Conservation (phyloP, 2,888 invertebrate species). For the Drosophila colorata region DNA sequence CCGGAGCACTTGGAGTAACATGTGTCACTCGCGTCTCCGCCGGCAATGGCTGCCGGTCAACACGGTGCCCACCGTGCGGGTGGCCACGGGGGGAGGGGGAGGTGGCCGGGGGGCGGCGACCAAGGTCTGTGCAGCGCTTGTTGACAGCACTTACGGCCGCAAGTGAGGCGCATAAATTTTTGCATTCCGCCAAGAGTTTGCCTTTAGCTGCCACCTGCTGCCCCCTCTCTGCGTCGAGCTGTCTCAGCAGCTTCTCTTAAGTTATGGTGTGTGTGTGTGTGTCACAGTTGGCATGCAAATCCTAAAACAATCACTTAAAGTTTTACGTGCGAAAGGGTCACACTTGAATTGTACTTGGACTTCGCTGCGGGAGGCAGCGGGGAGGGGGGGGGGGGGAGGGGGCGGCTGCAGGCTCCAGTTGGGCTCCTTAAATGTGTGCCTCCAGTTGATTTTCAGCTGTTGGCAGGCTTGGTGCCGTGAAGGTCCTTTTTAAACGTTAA, state of each 20-base stretch:
- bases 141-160: constrained; percentile 70
- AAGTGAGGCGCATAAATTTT: constrained; percentile 61
- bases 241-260: constrained; percentile 22
- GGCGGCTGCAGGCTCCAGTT: not conserved
- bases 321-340: constrained; percentile 53
- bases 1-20: constrained; percentile 58
- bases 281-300: constrained; percentile 64
- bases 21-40: constrained; percentile 49
- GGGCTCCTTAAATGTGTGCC: not conserved
- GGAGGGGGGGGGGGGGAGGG: too few species aligned
- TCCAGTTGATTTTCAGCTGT: constrained; percentile 3
- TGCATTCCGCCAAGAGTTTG: constrained; percentile 33
- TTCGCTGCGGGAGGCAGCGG: not conserved
- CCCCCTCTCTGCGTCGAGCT: constrained; percentile 10
- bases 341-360: constrained; percentile 28
- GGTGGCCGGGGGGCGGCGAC: too few species aligned
- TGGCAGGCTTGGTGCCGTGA: not conserved
- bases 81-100: too few species aligned
- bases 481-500: too few species aligned
- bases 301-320: constrained; percentile 63
- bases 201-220: constrained; percentile 19
- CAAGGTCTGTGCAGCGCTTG: constrained; percentile 45
- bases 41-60: constrained; percentile 25
- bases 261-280: constrained; percentile 8
- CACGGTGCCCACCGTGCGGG: not conserved